Evolutionary conservation across 2,888 invertebrate genomes (phyloP), one percentile per base, ranked within the genome.

Genomic region (Tetragonula carbonaria): DNA sequence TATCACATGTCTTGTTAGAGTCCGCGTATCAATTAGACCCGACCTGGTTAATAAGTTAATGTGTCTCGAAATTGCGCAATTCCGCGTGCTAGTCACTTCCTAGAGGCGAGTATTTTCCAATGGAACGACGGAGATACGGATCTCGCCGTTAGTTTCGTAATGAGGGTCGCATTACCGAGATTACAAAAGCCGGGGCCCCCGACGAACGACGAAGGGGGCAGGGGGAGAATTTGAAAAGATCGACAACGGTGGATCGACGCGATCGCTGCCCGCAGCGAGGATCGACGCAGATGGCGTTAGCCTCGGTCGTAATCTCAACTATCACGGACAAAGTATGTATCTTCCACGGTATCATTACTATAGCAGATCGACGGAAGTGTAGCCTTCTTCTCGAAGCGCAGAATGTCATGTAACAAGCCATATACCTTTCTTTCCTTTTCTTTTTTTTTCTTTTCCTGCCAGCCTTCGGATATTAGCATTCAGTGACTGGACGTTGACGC

Each of bases 311-410:
- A 75, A 67, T 75, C 66, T 62, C 51, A 23, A 50, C 45, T 74
- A 59, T n/a, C 51, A 11, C 14, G 77, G 57, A 59, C 76, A 72
- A 75, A 68, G 68, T 73, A 57, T 83, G 68, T 73, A 57, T 83
- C 57, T 73, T 70, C 50, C 50, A 65, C 77, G 55, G 82, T 82
- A 83, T 82, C 82, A 81, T 82, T 82, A 82, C 72, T 83, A n/a
- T n/a, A 59, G 57, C 23, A 53, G 78, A 72, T 77, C 79, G 71
- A 33, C 84, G 84, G 84, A 85, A 85, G 85, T 74, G 76, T 11
- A 77, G 72, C 57, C 71, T 74, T 63, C 66, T 71, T 75, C 73
- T 71, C 59, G 65, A 80, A 71, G 74, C 80, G 8, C 3, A 33
- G 2, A 33, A 33, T 84, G 76, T 77, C 79, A 51, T 74, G 73